A percentile compares a stretch with the other conserved stretches of the same genome.
Conservation (phyloP, 2,113 vertebrate genomes). For the Nymphicus hollandicus region DNA sequence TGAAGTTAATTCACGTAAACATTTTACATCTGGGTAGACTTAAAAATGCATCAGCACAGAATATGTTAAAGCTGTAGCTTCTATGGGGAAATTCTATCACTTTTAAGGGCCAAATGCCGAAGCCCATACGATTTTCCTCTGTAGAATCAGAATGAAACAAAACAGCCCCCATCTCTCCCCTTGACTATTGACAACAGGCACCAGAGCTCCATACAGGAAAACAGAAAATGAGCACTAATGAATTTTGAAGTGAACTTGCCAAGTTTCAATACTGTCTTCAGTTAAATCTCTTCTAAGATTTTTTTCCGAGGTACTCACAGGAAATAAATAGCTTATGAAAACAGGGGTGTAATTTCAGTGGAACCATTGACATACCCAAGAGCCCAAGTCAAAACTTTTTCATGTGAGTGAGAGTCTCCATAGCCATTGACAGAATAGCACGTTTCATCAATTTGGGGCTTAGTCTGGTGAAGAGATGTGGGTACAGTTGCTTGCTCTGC, state of each 20-base stretch:
- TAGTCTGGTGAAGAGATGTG: neutral
- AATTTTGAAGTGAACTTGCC: slow-evolving; percentile 36
- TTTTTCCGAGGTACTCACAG: slow-evolving; percentile 53
- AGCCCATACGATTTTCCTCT: slow-evolving; percentile 20
- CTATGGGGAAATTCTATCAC: slow-evolving; percentile 15
- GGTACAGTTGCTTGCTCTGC: neutral
- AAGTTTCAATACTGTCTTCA: slow-evolving; percentile 40
- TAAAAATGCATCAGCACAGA: slow-evolving; percentile 37
- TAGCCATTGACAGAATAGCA: neutral
- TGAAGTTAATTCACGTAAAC: slow-evolving; percentile 25
- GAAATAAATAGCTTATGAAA: slow-evolving; percentile 60
- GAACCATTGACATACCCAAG: slow-evolving; percentile 7
- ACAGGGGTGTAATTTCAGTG: slow-evolving; percentile 37
- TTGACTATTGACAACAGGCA: slow-evolving; percentile 22
- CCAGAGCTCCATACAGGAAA: slow-evolving; percentile 14
- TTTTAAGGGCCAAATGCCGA: slow-evolving; percentile 19
- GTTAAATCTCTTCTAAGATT: slow-evolving; percentile 47
- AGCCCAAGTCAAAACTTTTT: slow-evolving; percentile 6
- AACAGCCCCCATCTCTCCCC: neutral
- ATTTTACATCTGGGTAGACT: slow-evolving; percentile 45
- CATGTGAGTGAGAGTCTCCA: neutral
- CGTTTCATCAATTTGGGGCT: neutral
- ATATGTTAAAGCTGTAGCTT: slow-evolving; percentile 26
- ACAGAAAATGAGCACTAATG: neutral
- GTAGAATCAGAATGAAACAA: slow-evolving; percentile 10